Percentiles rank a stretch among this genome's conserved stretches.
These are phyloP conservation scores for Amazona vittata DNA, from an alignment of 2,113 vertebrate genomes.

Conservation along the genomic window DNA sequence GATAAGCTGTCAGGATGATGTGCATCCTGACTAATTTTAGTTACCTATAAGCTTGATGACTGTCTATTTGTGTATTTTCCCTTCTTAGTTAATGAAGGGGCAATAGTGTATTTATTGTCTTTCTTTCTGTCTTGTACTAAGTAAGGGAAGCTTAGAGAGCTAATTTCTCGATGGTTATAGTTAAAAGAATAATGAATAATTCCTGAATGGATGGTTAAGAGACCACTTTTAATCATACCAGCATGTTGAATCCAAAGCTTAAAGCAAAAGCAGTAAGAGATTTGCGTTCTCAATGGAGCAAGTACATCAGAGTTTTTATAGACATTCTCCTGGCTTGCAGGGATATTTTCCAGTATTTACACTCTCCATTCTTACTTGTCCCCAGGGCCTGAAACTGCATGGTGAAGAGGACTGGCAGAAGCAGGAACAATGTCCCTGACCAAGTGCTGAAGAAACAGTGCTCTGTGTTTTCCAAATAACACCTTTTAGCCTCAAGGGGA, in stretches of 20 bases:
- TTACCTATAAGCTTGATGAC: background rate
- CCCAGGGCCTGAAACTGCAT: background rate
- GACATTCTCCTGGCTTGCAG: background rate
- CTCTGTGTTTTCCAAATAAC: background rate
- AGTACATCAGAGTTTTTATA: background rate
- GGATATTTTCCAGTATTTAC: background rate
- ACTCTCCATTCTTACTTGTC: background rate
- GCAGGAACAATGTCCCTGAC: background rate
- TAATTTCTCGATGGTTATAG: background rate
- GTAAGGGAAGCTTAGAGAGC: background rate
- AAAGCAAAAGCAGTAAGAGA: background rate
- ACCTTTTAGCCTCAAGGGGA: background rate
- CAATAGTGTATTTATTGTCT: background rate
- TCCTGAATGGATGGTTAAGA: background rate
- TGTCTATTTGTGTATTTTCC: background rate
- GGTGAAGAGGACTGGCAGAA: background rate
- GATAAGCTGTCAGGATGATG: background rate
- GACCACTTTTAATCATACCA: background rate
- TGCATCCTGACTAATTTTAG: background rate
- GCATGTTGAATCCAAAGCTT: background rate
- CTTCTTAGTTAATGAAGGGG: background rate
- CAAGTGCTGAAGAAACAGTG: background rate
- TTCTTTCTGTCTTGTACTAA: background rate
- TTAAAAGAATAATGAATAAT: slow-evolving; percentile 2
- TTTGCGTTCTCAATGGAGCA: background rate